These are phyloP conservation scores for Paraescarpia echinospica DNA, from an alignment of 1,140 invertebrate species.

Conservation along the genomic window DNA sequence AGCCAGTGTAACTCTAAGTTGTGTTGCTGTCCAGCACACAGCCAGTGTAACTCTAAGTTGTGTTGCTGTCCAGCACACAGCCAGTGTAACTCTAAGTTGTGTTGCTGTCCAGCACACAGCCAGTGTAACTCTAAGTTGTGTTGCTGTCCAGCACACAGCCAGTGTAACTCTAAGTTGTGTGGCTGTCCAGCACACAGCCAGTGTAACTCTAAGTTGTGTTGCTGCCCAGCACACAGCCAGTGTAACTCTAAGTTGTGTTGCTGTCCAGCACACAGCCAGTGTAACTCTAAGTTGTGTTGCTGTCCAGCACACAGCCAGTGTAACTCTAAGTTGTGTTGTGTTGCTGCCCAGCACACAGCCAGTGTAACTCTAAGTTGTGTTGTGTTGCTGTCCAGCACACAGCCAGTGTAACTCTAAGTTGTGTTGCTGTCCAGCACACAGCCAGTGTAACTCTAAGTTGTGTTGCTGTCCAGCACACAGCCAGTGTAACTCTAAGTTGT, in stretches of 20 bases:
- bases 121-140: not conserved
- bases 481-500: not conserved
- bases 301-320: not conserved
- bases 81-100: not conserved
- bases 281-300: not conserved
- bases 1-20: not conserved
- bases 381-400: not conserved
- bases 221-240: not conserved
- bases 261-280: not conserved
- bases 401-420: not conserved
- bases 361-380: not conserved
- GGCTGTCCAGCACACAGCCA: too few relatives aligned
- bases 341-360: not conserved
- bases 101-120: not conserved
- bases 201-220: too few relatives aligned
- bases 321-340: not conserved
- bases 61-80: not conserved
- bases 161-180: not conserved
- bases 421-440: not conserved
- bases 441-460: not conserved
- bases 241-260: not conserved
- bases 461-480: not conserved
- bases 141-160: not conserved
- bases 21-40: not conserved
- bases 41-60: not conserved